Evolutionary conservation across 2,888 invertebrate species (phyloP), one percentile per base, ranked within the genome.

Genomic region (Muschampia plurimacula): DNA sequence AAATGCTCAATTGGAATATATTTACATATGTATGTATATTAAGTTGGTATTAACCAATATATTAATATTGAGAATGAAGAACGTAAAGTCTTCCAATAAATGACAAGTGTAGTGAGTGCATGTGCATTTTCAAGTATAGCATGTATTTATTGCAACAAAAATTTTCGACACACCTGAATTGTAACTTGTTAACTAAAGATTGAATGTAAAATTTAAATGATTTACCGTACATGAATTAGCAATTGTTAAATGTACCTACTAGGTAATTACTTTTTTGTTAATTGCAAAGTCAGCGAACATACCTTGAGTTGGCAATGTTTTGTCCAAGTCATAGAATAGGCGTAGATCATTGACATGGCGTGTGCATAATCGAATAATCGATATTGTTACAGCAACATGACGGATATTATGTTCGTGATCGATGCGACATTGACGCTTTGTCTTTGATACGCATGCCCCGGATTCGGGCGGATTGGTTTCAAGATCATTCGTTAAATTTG

Each of bases 381-480:
- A 77, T 81, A 78, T 83, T 80, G 82, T 82, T 79, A 82, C 78
- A 83, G 63, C 55, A 86, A 85, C 81, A 84, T 84, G 85, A 86
- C 86, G 84, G 87, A 86, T 22, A 22, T 22, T 87, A 81, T 81
- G 80, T 79, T 91, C 93, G 93, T 93, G 93, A 87, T 83, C 67
- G 72, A 82, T 84, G 84, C 81, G 92, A 83, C 92, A 93, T 92
- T 92, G 93, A 79, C 75, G 75, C 71, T 87, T 88, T 91, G 88
- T 90, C 88, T 90, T 84, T 87, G 84, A 83, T 83, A 79, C 81
- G 77, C 82, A 81, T 85, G 91, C 86, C 85, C 90, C 89, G 91
- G 89, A 91, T 92, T 88, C 83, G 77, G 82, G 78, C 81, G 82
- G 88, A 88, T 89, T 89, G 84, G 85, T 89, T 89, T 89, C 89